A percentile compares a stretch with the other conserved stretches of the same genome.
Evolutionary conservation across 2,797 vertebrate species (phyloP).

Genomic region (Acipenser transmontanus): DNA sequence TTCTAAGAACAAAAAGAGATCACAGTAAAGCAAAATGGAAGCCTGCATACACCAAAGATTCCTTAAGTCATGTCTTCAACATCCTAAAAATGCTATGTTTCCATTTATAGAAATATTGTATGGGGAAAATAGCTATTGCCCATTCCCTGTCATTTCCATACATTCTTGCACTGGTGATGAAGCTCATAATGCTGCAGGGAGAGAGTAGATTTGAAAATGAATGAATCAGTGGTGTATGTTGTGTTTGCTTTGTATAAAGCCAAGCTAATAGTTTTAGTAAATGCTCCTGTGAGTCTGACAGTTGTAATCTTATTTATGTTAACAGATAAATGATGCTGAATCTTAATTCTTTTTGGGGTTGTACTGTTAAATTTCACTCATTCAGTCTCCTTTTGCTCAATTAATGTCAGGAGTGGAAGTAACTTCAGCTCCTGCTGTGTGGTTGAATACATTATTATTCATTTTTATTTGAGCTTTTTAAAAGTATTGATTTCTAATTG

Average conservation of each 20-base stretch:
- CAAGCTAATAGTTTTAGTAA: slow-evolving; percentile 35
- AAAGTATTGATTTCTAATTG: no score
- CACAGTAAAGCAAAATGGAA: no score
- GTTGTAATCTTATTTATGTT: slow-evolving; percentile 43
- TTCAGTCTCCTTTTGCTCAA: no score
- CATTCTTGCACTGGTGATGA: slow-evolving; percentile 57
- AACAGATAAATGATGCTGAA: background rate
- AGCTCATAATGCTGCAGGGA: slow-evolving; percentile 55
- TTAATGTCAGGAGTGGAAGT: no score
- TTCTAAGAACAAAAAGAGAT: no score
- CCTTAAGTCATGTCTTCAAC: background rate
- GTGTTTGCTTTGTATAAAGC: slow-evolving; percentile 37
- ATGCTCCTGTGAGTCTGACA: slow-evolving; percentile 22
- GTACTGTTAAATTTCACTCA: no score
- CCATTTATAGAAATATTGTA: slow-evolving; percentile 58
- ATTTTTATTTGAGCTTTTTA: no score
- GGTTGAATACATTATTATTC: no score
- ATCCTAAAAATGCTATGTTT: slow-evolving; percentile 26
- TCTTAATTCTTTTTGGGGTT: no score
- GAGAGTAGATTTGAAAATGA: slow-evolving; percentile 46
- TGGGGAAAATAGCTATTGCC: slow-evolving; percentile 49
- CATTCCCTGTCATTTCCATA: slow-evolving; percentile 66
- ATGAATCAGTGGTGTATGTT: slow-evolving; percentile 37
- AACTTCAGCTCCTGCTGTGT: no score
- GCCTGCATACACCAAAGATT: background rate